Evolutionary conservation across 2,113 vertebrate species (phyloP).

Genomic region (Potamarius usumacintae): DNA sequence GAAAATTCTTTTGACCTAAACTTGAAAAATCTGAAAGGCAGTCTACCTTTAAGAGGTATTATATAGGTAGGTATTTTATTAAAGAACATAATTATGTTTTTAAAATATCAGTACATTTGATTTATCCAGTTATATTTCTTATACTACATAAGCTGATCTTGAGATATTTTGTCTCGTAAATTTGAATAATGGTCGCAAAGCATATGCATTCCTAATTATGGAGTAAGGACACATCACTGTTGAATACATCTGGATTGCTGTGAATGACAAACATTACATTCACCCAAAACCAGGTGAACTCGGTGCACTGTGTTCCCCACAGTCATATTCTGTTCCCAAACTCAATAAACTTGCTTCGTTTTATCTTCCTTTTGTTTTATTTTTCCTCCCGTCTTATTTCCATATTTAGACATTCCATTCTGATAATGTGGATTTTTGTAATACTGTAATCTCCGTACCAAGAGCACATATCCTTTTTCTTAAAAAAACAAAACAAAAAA

Average conservation of each 20-base stretch:
- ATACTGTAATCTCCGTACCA: background rate
- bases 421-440: slow-evolving; percentile 10
- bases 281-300: slow-evolving; percentile 23
- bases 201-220: background rate
- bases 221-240: background rate
- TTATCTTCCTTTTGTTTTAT: background rate
- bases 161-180: background rate
- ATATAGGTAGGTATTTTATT: background rate
- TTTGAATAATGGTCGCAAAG: background rate
- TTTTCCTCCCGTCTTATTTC: background rate
- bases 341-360: background rate
- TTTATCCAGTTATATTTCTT: background rate
- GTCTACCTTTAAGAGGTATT: background rate
- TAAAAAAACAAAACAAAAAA: too few species aligned
- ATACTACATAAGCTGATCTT: background rate
- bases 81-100: background rate
- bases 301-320: background rate
- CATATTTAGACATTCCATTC: slow-evolving; percentile 8
- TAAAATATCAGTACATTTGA: background rate
- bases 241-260: background rate
- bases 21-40: too few species aligned
- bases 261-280: slow-evolving; percentile 10
- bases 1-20: too few species aligned
- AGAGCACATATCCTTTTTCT: background rate
- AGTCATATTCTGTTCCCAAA: background rate